Conservation (phyloP, 2,888 invertebrate genomes). For the Bruchidius siliquastri region DNA sequence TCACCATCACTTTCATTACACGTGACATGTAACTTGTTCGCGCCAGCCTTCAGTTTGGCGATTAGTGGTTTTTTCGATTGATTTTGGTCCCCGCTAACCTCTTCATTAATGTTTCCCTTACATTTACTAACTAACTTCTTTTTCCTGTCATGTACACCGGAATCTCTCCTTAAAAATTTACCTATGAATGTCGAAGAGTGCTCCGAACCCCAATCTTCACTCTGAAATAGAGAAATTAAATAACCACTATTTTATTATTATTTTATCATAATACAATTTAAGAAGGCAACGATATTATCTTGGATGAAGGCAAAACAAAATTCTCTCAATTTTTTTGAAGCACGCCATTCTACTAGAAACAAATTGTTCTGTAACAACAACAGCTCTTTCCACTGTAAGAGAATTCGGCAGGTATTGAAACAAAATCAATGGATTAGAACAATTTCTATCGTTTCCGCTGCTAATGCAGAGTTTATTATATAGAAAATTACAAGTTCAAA, state of each 20-base stretch:
- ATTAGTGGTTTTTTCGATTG: conserved; percentile 56
- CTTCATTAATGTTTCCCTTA: conserved; percentile 32
- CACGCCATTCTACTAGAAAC: too few relatives aligned
- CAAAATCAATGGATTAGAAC: too few relatives aligned
- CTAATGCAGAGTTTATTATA: too few relatives aligned
- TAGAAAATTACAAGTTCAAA: too few relatives aligned
- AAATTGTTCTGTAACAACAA: too few relatives aligned
- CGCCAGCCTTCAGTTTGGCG: conserved; percentile 66
- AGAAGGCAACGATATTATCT: too few relatives aligned
- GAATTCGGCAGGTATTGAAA: too few relatives aligned
- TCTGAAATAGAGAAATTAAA: conserved; percentile 42
- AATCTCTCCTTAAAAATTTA: conserved; percentile 60
- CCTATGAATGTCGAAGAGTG: conserved; percentile 65
- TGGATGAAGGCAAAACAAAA: too few relatives aligned
- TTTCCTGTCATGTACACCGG: conserved; percentile 47
- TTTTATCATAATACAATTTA: too few relatives aligned
- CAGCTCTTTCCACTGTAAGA: too few relatives aligned
- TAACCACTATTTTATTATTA: not conserved
- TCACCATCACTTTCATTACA: conserved; percentile 66
- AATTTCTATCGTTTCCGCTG: too few relatives aligned
- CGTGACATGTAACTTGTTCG: conserved; percentile 49
- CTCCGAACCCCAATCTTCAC: conserved; percentile 70
- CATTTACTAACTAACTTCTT: conserved; percentile 35
- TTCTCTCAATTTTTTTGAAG: too few relatives aligned
- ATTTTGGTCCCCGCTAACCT: conserved; percentile 17